Base-by-base conservation (phyloP, 1,140 invertebrate genomes). In the Ceratosolen solmsi region DNA sequence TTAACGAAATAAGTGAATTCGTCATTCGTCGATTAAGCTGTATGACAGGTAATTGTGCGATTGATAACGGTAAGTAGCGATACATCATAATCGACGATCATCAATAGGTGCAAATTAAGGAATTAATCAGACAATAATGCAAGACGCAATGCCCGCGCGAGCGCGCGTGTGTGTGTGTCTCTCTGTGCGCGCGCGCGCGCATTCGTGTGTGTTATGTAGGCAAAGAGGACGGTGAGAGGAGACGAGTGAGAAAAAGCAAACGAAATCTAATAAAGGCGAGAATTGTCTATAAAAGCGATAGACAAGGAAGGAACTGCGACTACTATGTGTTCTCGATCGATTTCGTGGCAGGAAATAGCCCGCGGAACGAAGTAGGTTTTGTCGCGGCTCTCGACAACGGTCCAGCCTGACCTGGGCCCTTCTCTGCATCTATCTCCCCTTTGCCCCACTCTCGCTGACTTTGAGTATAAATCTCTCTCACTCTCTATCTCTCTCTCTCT, bases 281-380 rank as follows among this genome's bases (percentile, higher is more conserved):
- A 13, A 9, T 46, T 33, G 15, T 20, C 22, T 46, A 51, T 49
- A 30, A 22, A 41, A n/a, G 15, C 27, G 27, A 54, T 51, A 73
- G 27, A 68, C 30, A 20, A 33, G 30, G n/a, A 36, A 68, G 46
- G 41, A 76, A 65, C 25, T 25, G 27, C 27, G 51, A 54, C 60
- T n/a, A n/a, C n/a, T 56, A 30, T 71, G n/a, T 46, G 68, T 72
- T 46, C 13, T 36, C 54, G 38, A 80, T 80, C 70, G 78, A 80
- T 80, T 72, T 4, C 27, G 20, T 60, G 60, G 71, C 79, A 74
- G 68, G 74, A 80, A 80, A 74, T 65, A 74, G 56, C n/a, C 68
- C 36, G 36, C n/a, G 68, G 38, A 79, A 78, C 51, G 78, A 77
- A 78, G 71, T 36, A 78, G 46, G 13, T 46, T 13, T 68, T 71